These are phyloP conservation scores for Enteromius radiatus DNA, from an alignment of 2,797 vertebrate genomes.

Conservation along the genomic window DNA sequence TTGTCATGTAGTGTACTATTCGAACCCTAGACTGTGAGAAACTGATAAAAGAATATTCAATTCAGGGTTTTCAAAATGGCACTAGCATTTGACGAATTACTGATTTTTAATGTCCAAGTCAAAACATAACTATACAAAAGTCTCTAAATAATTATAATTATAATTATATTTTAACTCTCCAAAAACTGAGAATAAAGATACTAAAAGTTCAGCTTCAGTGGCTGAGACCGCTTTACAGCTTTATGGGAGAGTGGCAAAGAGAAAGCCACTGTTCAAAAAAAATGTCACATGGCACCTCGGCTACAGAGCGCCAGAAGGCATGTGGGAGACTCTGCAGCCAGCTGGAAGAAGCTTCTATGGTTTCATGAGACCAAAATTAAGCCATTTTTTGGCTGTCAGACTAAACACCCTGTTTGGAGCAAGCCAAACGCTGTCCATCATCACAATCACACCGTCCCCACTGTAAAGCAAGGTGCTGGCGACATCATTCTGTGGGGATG, in stretches of 20 bases:
- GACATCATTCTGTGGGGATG: neutral
- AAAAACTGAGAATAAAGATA: constrained; percentile 3
- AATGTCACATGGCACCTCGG: constrained; percentile 21
- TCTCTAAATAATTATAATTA: neutral
- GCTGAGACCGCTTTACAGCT: constrained; percentile 18
- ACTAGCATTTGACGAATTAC: neutral
- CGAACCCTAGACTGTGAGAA: neutral
- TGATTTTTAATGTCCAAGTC: neutral
- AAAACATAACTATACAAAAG: neutral
- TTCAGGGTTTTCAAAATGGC: neutral
- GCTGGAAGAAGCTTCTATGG: constrained; percentile 13
- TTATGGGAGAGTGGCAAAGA: neutral
- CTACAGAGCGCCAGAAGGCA: constrained; percentile 3
- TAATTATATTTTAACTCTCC: no score
- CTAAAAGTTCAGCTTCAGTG: neutral
- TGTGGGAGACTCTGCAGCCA: constrained; percentile 26
- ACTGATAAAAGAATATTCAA: neutral
- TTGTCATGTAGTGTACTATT: no score
- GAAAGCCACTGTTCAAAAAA: constrained; percentile 28
- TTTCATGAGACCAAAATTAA: constrained; percentile 15
- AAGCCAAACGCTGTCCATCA: neutral
- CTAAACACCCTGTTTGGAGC: neutral
- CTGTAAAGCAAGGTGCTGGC: neutral
- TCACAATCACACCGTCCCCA: neutral
- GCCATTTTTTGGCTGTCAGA: constrained; percentile 21